These are phyloP conservation scores for Himantopus leucocephalus DNA, from an alignment of 2,113 vertebrate genomes.

Conservation along the genomic window DNA sequence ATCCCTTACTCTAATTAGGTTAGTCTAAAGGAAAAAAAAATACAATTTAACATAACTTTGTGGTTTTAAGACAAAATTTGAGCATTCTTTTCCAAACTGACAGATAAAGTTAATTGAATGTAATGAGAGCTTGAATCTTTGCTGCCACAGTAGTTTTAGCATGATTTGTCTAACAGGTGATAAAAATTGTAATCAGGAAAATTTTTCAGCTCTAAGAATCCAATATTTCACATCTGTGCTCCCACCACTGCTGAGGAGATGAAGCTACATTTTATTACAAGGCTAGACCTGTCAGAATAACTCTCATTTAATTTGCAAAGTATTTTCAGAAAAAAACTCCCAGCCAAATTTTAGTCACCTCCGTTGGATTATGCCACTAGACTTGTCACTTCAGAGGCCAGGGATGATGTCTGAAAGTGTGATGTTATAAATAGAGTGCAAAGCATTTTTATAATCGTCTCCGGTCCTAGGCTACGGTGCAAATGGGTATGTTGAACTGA, in stretches of 20 bases:
- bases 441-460: background rate
- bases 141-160: background rate
- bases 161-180: background rate
- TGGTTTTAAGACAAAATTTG: background rate
- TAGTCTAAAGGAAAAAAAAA: background rate
- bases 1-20: background rate
- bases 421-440: background rate
- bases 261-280: background rate
- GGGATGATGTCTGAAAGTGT: background rate
- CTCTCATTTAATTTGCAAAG: background rate
- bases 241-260: background rate
- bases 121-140: background rate
- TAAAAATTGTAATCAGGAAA: background rate
- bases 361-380: background rate
- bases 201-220: background rate
- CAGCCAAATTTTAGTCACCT: background rate
- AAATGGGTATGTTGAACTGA: background rate
- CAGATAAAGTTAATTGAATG: background rate
- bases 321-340: background rate
- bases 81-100: background rate
- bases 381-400: background rate
- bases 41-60: background rate
- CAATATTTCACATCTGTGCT: background rate
- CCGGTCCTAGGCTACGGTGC: background rate
- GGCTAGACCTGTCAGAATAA: background rate